A percentile compares a stretch with the other conserved stretches of the same genome.
Evolutionary conservation across 2,888 invertebrate species (phyloP).

Genomic region (Thereva unica): DNA sequence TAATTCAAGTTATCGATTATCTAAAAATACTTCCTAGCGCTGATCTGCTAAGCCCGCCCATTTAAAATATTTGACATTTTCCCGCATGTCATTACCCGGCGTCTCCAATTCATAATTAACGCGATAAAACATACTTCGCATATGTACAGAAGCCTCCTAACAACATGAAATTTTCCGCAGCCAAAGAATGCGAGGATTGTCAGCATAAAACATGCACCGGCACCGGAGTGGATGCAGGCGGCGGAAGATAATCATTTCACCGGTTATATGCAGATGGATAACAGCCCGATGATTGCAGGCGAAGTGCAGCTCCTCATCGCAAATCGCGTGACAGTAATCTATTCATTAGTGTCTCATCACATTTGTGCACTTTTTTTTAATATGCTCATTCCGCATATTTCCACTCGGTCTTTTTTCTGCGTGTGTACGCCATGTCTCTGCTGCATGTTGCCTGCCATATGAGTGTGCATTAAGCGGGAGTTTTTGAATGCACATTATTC

Average conservation of each 20-base stretch:
- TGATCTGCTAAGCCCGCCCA: too few relatives aligned
- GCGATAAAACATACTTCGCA: conserved; percentile 21
- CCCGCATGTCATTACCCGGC: not conserved
- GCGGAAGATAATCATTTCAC: conserved; percentile 34
- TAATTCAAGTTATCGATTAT: too few relatives aligned
- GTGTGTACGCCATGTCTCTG: too few relatives aligned
- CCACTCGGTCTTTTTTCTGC: too few relatives aligned
- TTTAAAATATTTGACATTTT: too few relatives aligned
- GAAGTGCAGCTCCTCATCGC: conserved; percentile 30
- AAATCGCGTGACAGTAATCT: conserved; percentile 47
- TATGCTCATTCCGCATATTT: too few relatives aligned
- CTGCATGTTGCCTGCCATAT: too few relatives aligned
- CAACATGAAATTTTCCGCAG: conserved; percentile 25
- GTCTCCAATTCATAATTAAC: conserved; percentile 30
- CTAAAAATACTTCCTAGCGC: too few relatives aligned
- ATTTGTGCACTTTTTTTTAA: conserved; percentile 35
- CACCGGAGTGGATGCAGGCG: conserved; percentile 7
- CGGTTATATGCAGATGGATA: not conserved
- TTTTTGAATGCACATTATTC: too few relatives aligned
- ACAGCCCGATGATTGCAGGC: not conserved
- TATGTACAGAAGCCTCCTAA: conserved; percentile 12
- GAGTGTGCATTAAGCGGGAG: too few relatives aligned
- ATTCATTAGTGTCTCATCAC: conserved; percentile 47
- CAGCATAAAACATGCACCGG: conserved; percentile 16
- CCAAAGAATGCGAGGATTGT: conserved; percentile 31